phyloP scores from a whole-genome alignment of 2,888 invertebrate species.

The Phaonia tiefii region DNA sequence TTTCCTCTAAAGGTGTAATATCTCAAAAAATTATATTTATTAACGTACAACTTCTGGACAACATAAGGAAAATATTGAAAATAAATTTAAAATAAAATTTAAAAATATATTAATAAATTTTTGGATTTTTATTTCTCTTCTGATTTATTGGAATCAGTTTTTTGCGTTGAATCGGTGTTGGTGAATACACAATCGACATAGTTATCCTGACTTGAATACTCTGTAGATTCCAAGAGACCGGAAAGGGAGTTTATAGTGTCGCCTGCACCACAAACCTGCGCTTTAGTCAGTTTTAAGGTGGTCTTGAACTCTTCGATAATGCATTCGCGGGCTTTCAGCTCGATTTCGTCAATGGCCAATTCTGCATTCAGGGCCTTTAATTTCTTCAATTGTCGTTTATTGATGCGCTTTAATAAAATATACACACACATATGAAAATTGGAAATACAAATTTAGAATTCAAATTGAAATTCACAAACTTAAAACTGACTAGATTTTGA shows the following conservation, averaged over 20 bases:
- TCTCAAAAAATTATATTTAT: too few species aligned
- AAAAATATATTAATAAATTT: background rate
- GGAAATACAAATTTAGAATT: too few species aligned
- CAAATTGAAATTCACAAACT: too few species aligned
- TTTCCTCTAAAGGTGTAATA: too few species aligned
- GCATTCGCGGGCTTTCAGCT: conserved; percentile 75
- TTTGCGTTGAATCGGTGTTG: conserved; percentile 39
- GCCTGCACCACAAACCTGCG: conserved; percentile 58
- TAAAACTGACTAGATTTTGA: too few species aligned
- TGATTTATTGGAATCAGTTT: conserved; percentile 23
- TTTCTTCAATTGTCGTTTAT: conserved; percentile 73
- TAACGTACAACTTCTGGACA: too few species aligned
- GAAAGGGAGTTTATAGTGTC: conserved; percentile 35
- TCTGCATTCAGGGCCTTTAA: conserved; percentile 77
- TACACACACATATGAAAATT: too few species aligned
- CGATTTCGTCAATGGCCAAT: conserved; percentile 77
- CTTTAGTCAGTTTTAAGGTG: conserved; percentile 67
- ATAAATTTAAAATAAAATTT: background rate
- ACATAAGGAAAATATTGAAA: background rate
- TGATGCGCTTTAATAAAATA: conserved; percentile 70
- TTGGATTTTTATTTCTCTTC: conserved; percentile 1
- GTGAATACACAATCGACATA: conserved; percentile 66
- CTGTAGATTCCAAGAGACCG: conserved; percentile 39
- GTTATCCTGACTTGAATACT: conserved; percentile 63
- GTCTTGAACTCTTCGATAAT: conserved; percentile 74